A percentile compares a stretch with the other conserved stretches of the same genome.
These are phyloP conservation scores for Netelia virgata DNA, from an alignment of 2,888 invertebrate species.

Conservation along the genomic window DNA sequence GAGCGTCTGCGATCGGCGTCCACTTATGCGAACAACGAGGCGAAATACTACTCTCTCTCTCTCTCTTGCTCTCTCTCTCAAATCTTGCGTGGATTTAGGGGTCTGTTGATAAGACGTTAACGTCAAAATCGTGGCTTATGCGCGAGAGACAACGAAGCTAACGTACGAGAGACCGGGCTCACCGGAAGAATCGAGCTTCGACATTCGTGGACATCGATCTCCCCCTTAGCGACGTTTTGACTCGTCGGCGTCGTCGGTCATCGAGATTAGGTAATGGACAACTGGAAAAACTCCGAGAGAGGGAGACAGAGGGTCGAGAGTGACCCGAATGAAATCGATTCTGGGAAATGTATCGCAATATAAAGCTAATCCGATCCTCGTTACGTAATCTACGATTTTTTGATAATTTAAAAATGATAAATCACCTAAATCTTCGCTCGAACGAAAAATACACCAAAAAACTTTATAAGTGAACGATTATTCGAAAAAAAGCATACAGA, in stretches of 20 bases:
- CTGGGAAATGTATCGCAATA: constrained; percentile 26
- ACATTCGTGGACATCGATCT: constrained; percentile 65
- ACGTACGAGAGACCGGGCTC: constrained; percentile 21
- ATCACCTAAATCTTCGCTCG: background rate
- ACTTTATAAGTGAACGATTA: background rate
- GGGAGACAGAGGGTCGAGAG: background rate
- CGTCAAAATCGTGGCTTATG: constrained; percentile 54
- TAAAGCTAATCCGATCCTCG: constrained; percentile 11
- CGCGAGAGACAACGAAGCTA: background rate
- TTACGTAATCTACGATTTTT: constrained; percentile 27
- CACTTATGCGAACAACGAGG: background rate
- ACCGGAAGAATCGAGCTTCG: constrained; percentile 43
- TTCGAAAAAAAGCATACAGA: background rate
- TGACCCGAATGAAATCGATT: constrained; percentile 47
- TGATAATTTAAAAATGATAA: background rate
- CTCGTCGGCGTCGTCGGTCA: constrained; percentile 24
- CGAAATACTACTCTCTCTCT: background rate
- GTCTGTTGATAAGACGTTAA: constrained; percentile 63
- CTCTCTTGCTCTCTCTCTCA: background rate
- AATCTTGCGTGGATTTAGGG: constrained; percentile 61
- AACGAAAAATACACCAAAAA: no score
- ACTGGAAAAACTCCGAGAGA: background rate
- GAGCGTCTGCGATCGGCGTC: background rate
- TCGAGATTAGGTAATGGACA: constrained; percentile 31
- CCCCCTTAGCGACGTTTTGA: constrained; percentile 27